Base-by-base conservation (phyloP, 35 echinoderm and acorn worm genomes). In the Patiria miniata region DNA sequence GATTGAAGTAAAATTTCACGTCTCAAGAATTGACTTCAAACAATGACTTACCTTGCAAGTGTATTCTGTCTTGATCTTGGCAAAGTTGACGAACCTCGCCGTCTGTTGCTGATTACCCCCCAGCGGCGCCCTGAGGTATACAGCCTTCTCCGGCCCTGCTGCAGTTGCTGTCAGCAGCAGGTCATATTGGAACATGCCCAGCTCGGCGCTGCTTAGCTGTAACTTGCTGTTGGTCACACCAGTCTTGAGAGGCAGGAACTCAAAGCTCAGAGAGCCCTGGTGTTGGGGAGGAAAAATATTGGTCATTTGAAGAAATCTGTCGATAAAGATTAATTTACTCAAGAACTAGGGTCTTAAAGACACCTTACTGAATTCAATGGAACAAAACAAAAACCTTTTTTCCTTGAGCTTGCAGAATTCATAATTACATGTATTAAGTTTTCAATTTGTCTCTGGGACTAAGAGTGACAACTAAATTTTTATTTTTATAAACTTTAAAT, bases 101-200 rank as follows among this genome's bases (percentile, higher is more conserved):
- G 55, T 79, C 83, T 94, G 92, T 0, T 38, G 53, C 22, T 99
- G 96, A 8, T 80, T 91, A 18, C 92, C 96, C 36, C 96, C 92
- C 57, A 94, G 90, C 8, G 96, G 56, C 21, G 92, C 83, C 52
- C 96, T 54, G 92, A 99, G 94, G 81, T 95, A 99, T 32, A 99
- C 89, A 6, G 96, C 96, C 51, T 99, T 99, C 96, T 99, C 96
- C 37, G 96, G 96, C 9, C 92, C 96, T 1, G 96, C 96, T 38
- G 81, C 81, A 14, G 96, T 94, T 18, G 96, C 96, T 34, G 92
- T 99, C 56, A 99, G 87, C 37, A 51, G 16, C 57, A 99, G 78
- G 83, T 99, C 93, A 80, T 99, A 99, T 36, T 90, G 88, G 53
- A 90, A 99, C 78, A 95, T 78, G 44, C 96, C 92, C 12, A 99